A percentile compares a stretch with the other conserved stretches of the same genome.
Evolutionary conservation across 2,888 invertebrate genomes (phyloP).

Genomic region (Volucella bombylans): DNA sequence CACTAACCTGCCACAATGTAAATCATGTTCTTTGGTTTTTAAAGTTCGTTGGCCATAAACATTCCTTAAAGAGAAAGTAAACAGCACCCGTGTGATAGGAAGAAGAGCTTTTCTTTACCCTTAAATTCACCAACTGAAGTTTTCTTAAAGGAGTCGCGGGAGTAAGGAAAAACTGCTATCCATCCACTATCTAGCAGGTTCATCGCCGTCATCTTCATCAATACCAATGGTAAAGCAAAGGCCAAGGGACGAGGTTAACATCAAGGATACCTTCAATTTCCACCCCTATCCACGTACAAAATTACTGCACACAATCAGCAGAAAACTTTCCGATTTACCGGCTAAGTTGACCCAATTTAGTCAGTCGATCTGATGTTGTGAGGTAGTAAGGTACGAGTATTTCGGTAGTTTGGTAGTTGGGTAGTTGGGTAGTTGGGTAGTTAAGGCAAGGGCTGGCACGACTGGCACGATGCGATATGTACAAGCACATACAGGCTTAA

Average conservation of each 20-base stretch:
- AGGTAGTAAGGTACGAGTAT: neutral
- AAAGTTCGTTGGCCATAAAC: constrained; percentile 68
- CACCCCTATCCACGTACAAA: constrained; percentile 8
- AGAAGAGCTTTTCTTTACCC: constrained; percentile 22
- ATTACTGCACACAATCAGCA: constrained; percentile 60
- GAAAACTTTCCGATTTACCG: constrained; percentile 64
- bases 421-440: neutral
- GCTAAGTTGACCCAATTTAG: constrained; percentile 56
- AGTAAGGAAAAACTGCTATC: constrained; percentile 18
- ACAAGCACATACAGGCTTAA: constrained; percentile 39
- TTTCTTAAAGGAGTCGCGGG: constrained; percentile 17
- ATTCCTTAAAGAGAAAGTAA: constrained; percentile 39
- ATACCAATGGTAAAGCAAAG: constrained; percentile 49
- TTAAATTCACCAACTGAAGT: neutral
- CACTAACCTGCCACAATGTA: constrained; percentile 67
- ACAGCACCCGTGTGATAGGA: constrained; percentile 40
- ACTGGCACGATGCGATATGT: constrained; percentile 53
- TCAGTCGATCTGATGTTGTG: neutral
- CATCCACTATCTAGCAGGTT: constrained; percentile 45
- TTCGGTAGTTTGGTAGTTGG: neutral
- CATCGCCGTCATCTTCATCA: constrained; percentile 56
- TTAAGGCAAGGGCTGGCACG: neutral
- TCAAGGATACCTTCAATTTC: constrained; percentile 15
- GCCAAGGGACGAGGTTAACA: constrained; percentile 47
- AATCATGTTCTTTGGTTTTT: constrained; percentile 58